These are phyloP conservation scores for Amphiura filiformis DNA, from an alignment of 35 echinoderm and acorn worm species.

Conservation along the genomic window DNA sequence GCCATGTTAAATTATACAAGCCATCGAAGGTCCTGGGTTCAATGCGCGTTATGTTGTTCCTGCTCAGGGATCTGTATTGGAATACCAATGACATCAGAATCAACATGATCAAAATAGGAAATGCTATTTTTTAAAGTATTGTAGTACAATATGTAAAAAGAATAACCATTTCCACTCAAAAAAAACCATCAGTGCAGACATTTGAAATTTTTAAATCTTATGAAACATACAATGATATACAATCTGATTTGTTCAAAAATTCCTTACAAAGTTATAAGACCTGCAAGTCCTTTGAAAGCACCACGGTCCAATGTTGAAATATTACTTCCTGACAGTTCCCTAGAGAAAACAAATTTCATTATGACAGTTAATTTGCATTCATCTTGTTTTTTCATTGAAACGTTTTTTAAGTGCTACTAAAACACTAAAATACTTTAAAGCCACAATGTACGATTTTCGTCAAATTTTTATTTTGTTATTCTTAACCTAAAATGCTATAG, in stretches of 20 bases:
- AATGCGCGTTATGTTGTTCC: conserved; percentile 1
- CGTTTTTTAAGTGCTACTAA: no score
- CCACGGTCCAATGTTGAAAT: not conserved
- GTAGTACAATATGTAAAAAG: not conserved
- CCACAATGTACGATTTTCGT: no score
- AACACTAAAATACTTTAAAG: no score
- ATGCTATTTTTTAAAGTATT: not conserved
- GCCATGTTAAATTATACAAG: conserved; percentile 19
- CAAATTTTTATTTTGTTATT: no score
- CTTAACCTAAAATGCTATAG: no score
- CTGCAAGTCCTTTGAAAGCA: not conserved
- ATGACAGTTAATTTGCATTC: no score
- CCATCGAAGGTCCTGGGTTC: conserved; percentile 30
- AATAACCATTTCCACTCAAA: not conserved
- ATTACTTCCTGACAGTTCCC: not conserved
- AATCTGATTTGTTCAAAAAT: not conserved
- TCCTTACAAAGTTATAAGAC: not conserved
- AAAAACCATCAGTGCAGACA: not conserved
- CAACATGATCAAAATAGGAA: not conserved
- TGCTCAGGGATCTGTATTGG: not conserved
- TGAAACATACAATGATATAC: not conserved
- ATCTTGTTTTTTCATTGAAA: no score
- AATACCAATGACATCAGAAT: not conserved
- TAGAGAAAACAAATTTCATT: no score
- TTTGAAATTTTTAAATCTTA: no score